Base-by-base conservation (phyloP, 2,888 invertebrate species). In the Gastrophysa polygoni region DNA sequence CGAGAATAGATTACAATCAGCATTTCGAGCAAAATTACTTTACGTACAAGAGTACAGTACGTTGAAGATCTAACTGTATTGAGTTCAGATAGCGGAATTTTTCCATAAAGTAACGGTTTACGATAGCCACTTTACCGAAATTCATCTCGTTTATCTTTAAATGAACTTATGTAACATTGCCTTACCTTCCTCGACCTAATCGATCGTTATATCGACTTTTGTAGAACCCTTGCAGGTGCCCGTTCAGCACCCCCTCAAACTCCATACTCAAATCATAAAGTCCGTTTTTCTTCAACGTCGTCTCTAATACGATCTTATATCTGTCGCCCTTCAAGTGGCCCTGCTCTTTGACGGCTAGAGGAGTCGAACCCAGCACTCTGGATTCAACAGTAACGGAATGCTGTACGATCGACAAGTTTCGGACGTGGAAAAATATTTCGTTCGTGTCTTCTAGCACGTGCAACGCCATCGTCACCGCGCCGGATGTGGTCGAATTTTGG, bases 181-280 rank as follows among this genome's bases (percentile, higher is more conserved):
- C 52, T 54, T 24, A 71, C 72, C 70, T 70, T 49, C 65, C 67
- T 7, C 61, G 63, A 50, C 68, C 69, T 2, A 48, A 34, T 6
- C 11, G 52, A 68, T 81, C 77, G 18, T 76, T 69, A 70, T 87
- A 88, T 7, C 82, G 79, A 67, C 85, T 86, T 59, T 81, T 78
- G 72, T 87, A 87, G 75, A 88, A 85, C 55, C 88, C 88, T 70
- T 85, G 85, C 49, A 88, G 77, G 1, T 85, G 83, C 61, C 83
- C 83, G 21, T 84, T 84, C 24, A 89, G 75, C 63, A 81, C 77
- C 29, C 87, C 86, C 1, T 76, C 75, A 75, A 84, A 89, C 52
- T 83, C 81, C 64, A 88, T 78, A 57, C 81, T 78, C 8, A 88
- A 69, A 8, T 82, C 72, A 68, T 87, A 84, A 44, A 75, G 71